Percentiles rank a stretch among this genome's conserved stretches.
Evolutionary conservation across 2,888 invertebrate species (phyloP).

Genomic region (Plebejus argus): DNA sequence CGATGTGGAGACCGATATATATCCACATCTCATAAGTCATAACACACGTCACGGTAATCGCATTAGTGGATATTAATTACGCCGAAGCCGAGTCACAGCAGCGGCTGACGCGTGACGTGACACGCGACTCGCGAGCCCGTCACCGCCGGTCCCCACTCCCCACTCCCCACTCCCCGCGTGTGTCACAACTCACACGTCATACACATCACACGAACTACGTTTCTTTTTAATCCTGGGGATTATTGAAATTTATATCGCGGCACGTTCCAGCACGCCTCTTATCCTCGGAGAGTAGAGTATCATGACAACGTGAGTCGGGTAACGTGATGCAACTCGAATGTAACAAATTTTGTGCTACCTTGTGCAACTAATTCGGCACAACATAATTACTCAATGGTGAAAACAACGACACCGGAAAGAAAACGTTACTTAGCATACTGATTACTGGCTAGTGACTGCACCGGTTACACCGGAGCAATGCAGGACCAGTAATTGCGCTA

Average conservation of each 20-base stretch:
- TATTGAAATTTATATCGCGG: not conserved
- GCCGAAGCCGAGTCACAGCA: not conserved
- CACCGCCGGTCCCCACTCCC: not conserved
- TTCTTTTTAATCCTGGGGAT: not conserved
- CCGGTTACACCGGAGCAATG: no score
- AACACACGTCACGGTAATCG: not conserved
- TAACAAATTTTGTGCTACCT: not conserved
- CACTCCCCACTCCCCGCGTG: no score
- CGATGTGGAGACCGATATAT: not conserved
- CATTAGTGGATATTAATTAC: conserved; percentile 6
- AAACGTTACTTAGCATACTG: no score
- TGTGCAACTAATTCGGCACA: not conserved
- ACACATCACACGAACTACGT: not conserved
- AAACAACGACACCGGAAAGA: no score
- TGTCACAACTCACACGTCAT: not conserved
- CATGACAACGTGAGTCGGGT: not conserved
- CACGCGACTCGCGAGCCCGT: not conserved
- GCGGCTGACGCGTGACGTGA: not conserved
- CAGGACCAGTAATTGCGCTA: no score
- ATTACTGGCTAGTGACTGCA: no score
- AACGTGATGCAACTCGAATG: not conserved
- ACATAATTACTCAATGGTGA: not conserved
- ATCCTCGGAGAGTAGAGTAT: not conserved
- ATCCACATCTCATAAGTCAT: not conserved
- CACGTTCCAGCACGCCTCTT: not conserved